A percentile compares a stretch with the other conserved stretches of the same genome.
phyloP scores from a whole-genome alignment of 2,888 invertebrate genomes.

The Cheilosia soror region DNA sequence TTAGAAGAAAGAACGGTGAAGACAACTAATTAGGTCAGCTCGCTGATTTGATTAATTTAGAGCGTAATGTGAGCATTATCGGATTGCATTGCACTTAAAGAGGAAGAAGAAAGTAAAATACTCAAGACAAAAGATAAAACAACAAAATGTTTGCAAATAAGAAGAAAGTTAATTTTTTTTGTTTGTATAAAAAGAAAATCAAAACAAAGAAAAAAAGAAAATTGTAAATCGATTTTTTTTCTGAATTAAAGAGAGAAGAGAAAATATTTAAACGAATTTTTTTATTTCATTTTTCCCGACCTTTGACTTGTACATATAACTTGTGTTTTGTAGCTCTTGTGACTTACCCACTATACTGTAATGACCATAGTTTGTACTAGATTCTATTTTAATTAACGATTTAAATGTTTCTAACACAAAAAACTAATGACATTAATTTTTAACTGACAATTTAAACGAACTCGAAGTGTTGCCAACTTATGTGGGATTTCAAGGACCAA shows the following conservation, averaged over 20 bases:
- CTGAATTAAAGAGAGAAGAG: slow-evolving; percentile 66
- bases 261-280: slow-evolving; percentile 46
- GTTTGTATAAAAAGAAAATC: slow-evolving; percentile 52
- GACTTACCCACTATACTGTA: slow-evolving; percentile 5
- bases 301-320: slow-evolving; percentile 40
- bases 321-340: slow-evolving; percentile 6
- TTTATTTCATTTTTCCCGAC: slow-evolving; percentile 43
- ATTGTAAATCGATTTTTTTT: slow-evolving; percentile 71
- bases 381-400: neutral
- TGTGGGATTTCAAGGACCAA: neutral
- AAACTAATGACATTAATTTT: neutral
- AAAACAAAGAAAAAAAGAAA: slow-evolving; percentile 26
- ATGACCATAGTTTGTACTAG: neutral
- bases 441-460: slow-evolving; percentile 15
- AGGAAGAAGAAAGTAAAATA: slow-evolving; percentile 17
- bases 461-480: neutral
- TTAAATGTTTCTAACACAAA: slow-evolving; percentile 15
- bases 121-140: slow-evolving; percentile 1
- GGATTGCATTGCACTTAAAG: slow-evolving; percentile 46
- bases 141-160: slow-evolving; percentile 52
- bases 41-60: slow-evolving; percentile 47
- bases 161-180: slow-evolving; percentile 53
- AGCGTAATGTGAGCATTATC: slow-evolving; percentile 47
- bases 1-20: slow-evolving; percentile 70
- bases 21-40: slow-evolving; percentile 39